phyloP scores from a whole-genome alignment of 2,797 vertebrate genomes.

The Anomalospiza imberbis region DNA sequence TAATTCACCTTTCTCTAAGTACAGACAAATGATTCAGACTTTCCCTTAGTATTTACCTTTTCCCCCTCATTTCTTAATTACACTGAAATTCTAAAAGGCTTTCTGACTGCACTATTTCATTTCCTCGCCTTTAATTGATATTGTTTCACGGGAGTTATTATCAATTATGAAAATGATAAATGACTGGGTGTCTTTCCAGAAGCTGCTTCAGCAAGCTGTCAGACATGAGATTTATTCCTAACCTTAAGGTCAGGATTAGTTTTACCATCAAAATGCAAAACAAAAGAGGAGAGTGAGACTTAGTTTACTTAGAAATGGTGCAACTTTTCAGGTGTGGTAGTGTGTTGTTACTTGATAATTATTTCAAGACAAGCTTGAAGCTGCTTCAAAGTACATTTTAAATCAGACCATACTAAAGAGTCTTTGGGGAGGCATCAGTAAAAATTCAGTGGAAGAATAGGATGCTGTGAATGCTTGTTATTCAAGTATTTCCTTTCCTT shows the following conservation, averaged over 20 bases:
- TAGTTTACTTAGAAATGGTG: neutral
- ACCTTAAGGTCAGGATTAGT: constrained; percentile 50
- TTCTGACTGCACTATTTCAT: constrained; percentile 37
- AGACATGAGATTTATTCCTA: constrained; percentile 38
- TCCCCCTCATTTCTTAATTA: neutral
- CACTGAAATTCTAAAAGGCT: neutral
- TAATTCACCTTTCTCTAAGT: neutral
- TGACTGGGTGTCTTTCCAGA: constrained; percentile 45
- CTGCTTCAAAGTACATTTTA: constrained; percentile 57
- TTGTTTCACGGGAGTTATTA: constrained; percentile 40
- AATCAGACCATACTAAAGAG: constrained; percentile 22
- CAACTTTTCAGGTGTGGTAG: constrained; percentile 38
- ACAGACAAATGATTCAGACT: neutral
- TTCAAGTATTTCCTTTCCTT: constrained; percentile 21
- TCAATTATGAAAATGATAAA: constrained; percentile 62
- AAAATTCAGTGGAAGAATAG: constrained; percentile 7
- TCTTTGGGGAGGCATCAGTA: constrained; percentile 48
- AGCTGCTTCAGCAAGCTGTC: constrained; percentile 57
- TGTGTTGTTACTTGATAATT: constrained; percentile 58
- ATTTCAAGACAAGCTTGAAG: constrained; percentile 50
- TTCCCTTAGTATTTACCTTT: neutral
- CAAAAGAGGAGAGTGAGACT: constrained; percentile 18
- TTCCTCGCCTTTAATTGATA: constrained; percentile 56
- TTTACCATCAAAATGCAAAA: constrained; percentile 30
- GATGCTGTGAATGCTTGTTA: neutral